These are phyloP conservation scores for Neofelis nebulosa DNA, from an alignment of 2,113 vertebrate genomes.

Conservation along the genomic window DNA sequence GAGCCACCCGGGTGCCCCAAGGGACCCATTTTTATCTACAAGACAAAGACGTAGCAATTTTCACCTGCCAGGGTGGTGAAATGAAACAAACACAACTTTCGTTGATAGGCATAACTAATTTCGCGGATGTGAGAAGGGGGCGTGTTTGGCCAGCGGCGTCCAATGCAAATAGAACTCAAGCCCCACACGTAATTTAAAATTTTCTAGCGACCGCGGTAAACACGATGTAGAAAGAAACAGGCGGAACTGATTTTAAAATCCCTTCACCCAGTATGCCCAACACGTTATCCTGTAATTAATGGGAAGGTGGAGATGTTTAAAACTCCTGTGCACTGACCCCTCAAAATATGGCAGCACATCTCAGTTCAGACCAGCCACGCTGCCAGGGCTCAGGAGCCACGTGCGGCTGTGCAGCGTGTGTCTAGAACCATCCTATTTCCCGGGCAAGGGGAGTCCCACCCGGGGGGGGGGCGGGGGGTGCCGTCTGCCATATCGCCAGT, in stretches of 20 bases:
- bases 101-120: not conserved
- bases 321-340: not conserved
- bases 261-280: not conserved
- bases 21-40: not conserved
- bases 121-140: not conserved
- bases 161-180: not conserved
- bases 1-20: not conserved
- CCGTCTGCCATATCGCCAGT: rapidly evolving
- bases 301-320: not conserved
- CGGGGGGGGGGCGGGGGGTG: not conserved
- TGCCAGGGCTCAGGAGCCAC: rapidly evolving
- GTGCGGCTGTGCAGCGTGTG: rapidly evolving
- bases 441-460: not conserved
- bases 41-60: not conserved
- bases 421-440: not conserved
- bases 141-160: rapidly evolving
- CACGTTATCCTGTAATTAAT: not conserved
- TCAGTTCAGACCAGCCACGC: not conserved
- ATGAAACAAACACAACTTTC: rapidly evolving
- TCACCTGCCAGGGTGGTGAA: not conserved
- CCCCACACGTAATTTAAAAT: not conserved
- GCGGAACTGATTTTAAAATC: not conserved
- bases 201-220: not conserved
- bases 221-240: not conserved
- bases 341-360: rapidly evolving